Evolutionary conservation across 2,888 invertebrate genomes (phyloP).

Genomic region (Cabera pusaria): DNA sequence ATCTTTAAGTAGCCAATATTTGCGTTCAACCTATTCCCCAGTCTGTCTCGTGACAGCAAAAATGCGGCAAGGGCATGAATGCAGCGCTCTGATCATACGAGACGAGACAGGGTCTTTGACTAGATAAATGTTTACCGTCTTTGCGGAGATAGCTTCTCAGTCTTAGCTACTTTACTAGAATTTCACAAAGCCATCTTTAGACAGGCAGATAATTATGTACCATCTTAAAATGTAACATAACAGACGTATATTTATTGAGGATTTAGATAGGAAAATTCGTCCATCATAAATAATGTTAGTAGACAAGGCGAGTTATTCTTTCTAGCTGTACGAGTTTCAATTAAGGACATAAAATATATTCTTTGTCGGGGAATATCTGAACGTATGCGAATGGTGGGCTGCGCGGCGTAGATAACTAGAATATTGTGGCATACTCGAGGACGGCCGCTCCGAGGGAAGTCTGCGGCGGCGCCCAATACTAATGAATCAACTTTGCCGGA

Average conservation of each 20-base stretch:
- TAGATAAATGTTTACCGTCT: conserved; percentile 32
- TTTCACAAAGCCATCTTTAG: conserved; percentile 16
- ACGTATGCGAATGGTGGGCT: conserved; percentile 45
- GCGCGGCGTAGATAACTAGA: conserved; percentile 53
- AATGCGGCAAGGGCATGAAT: conserved; percentile 26
- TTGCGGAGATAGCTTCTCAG: conserved; percentile 22
- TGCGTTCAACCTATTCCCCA: conserved; percentile 19
- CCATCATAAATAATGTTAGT: not conserved
- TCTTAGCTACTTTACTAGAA: conserved; percentile 26
- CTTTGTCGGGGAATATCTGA: conserved; percentile 45
- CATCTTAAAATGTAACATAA: too few species aligned
- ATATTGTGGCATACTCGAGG: conserved; percentile 46
- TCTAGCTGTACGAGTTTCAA: conserved; percentile 10
- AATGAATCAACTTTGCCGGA: conserved; percentile 69
- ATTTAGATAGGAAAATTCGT: conserved; percentile 2
- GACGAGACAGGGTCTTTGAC: conserved; percentile 32
- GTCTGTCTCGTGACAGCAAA: conserved; percentile 21
- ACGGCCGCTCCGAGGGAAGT: conserved; percentile 30
- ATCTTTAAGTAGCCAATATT: conserved; percentile 19
- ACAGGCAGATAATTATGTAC: conserved; percentile 7
- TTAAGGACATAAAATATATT: conserved; percentile 39
- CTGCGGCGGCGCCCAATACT: conserved; percentile 56
- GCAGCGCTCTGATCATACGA: conserved; percentile 25
- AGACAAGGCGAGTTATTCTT: conserved; percentile 5
- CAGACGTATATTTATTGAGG: too few species aligned